Evolutionary conservation across 2,888 invertebrate species (phyloP).

Genomic region (Eucera pruinosa): DNA sequence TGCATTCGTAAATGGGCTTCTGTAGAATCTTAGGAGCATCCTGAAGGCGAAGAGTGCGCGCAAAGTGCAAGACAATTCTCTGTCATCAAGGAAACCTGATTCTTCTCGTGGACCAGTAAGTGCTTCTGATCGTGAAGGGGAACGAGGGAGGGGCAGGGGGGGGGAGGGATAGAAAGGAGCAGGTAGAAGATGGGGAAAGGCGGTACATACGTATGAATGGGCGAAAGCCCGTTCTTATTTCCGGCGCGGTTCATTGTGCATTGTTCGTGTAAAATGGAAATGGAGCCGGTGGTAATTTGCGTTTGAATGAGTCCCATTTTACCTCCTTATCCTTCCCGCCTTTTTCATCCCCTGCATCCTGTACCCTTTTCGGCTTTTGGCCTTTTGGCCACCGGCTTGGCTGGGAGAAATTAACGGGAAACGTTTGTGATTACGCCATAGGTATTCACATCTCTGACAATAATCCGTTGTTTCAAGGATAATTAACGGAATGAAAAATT

Average conservation of each 20-base stretch:
- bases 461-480: not conserved
- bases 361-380: conserved; percentile 24
- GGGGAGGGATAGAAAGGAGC: not conserved
- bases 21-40: conserved; percentile 4
- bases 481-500: not conserved
- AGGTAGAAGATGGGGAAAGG: not conserved
- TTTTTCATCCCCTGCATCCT: conserved; percentile 56
- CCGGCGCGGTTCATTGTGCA: conserved; percentile 60
- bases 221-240: conserved; percentile 66
- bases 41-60: conserved; percentile 3
- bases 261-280: conserved; percentile 72
- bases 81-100: conserved; percentile 44
- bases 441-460: not conserved
- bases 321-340: conserved; percentile 51
- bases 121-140: conserved; percentile 38
- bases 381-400: conserved; percentile 16
- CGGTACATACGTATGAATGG: conserved; percentile 60
- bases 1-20: conserved; percentile 18
- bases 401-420: conserved; percentile 27
- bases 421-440: conserved; percentile 12
- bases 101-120: conserved; percentile 37
- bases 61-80: conserved; percentile 47
- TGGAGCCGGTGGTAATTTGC: conserved; percentile 68
- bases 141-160: not conserved
- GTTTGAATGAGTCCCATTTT: conserved; percentile 63